phyloP scores from a whole-genome alignment of 2,113 vertebrate species.

The Sprattus sprattus region DNA sequence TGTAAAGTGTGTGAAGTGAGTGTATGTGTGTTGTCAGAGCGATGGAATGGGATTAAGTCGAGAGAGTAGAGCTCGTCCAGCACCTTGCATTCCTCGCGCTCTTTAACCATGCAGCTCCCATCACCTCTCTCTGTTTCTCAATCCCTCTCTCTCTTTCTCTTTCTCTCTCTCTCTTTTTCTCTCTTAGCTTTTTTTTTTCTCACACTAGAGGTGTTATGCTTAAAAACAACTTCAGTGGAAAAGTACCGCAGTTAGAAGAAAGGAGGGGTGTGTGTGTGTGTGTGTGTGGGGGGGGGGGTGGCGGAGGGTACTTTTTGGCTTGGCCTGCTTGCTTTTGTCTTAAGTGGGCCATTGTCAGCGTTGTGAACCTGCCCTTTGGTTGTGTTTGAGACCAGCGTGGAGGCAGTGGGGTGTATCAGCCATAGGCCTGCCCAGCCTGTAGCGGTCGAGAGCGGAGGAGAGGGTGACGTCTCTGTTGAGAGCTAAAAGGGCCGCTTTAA shows the following conservation, averaged over 20 bases:
- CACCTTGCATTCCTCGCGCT: conserved; percentile 1
- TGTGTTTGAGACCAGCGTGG: background rate
- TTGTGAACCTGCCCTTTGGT: background rate
- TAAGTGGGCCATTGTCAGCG: background rate
- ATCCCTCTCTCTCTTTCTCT: background rate
- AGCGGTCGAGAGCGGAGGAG: background rate
- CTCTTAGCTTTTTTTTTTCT: background rate
- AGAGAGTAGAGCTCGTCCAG: background rate
- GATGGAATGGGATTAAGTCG: conserved; percentile 44
- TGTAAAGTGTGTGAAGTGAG: conserved; percentile 25
- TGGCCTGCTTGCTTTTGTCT: background rate
- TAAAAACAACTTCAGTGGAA: conserved; percentile 28
- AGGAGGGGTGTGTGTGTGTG: background rate
- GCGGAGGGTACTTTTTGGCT: background rate
- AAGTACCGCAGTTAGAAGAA: background rate
- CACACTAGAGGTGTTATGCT: background rate
- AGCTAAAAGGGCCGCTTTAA: conserved; percentile 62
- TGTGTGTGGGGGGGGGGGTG: background rate
- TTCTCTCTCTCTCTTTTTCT: conserved; percentile 23
- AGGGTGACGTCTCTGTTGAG: conserved; percentile 58
- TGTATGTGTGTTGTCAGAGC: conserved; percentile 32
- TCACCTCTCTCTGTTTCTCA: background rate
- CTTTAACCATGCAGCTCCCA: background rate
- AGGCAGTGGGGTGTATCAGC: background rate
- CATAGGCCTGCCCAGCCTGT: background rate